These are phyloP conservation scores for Marisa cornuarietis DNA, from an alignment of 1,140 invertebrate species.

Conservation along the genomic window DNA sequence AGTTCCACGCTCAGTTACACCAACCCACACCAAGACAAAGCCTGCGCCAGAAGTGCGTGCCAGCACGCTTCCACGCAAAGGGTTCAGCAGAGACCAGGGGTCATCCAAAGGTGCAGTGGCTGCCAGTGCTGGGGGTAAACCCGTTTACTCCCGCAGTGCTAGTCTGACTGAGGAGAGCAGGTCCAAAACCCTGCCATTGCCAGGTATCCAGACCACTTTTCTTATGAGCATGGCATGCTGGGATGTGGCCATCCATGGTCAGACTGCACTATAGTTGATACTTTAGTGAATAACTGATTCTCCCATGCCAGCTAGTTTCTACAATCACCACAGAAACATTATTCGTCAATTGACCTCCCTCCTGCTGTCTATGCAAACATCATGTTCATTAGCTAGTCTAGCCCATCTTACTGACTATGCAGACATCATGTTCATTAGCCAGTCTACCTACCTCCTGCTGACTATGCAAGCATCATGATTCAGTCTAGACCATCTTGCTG, in stretches of 20 bases:
- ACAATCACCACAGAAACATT: not conserved
- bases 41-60: slow-evolving; percentile 13
- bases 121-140: not conserved
- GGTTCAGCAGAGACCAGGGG: not conserved
- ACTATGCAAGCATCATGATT: too few relatives aligned
- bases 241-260: not conserved
- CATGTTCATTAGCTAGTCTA: not conserved
- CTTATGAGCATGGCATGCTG: slow-evolving; percentile 12
- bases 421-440: too few relatives aligned
- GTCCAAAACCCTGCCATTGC: slow-evolving; percentile 35
- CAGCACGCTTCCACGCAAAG: slow-evolving; percentile 7
- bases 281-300: not conserved
- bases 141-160: not conserved
- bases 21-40: slow-evolving; percentile 18
- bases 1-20: slow-evolving; percentile 18
- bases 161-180: slow-evolving; percentile 24
- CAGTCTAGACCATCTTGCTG: too few relatives aligned
- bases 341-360: too few relatives aligned
- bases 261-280: too few relatives aligned
- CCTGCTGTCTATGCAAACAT: too few relatives aligned
- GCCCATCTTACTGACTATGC: not conserved
- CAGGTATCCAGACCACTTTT: slow-evolving; percentile 31
- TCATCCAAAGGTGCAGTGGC: slow-evolving; percentile 4
- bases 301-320: not conserved
- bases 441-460: too few relatives aligned